Conservation (phyloP, 2,113 vertebrate species). For the Brienomyrus brachyistius region DNA sequence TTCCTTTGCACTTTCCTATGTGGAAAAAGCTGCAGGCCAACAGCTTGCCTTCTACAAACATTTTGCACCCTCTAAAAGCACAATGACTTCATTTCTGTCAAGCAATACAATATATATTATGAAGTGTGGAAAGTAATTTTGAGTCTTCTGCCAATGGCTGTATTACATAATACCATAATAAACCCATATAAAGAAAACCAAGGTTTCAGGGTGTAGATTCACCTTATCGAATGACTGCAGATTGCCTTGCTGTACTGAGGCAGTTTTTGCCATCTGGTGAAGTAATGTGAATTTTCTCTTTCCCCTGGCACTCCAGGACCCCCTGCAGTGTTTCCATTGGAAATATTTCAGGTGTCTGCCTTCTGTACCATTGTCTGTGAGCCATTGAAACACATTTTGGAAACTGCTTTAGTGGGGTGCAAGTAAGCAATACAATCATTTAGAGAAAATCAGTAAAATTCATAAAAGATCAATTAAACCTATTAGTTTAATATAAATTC, state of each 20-base stretch:
- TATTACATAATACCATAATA: slow-evolving; percentile 17
- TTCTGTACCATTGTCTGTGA: slow-evolving; percentile 43
- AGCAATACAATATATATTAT: slow-evolving; percentile 15
- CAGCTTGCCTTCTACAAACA: slow-evolving; percentile 6
- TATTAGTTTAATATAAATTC: neutral
- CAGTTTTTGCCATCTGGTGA: slow-evolving; percentile 54
- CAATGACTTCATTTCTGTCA: slow-evolving; percentile 15
- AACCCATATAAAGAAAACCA: slow-evolving; percentile 36
- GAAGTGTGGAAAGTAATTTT: slow-evolving; percentile 15
- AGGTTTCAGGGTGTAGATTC: slow-evolving; percentile 37
- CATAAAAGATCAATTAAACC: neutral
- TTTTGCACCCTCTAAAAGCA: neutral
- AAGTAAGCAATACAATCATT: neutral
- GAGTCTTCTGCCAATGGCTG: slow-evolving; percentile 12
- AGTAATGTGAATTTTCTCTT: slow-evolving; percentile 45
- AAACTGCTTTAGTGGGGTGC: neutral
- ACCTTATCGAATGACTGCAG: slow-evolving; percentile 53
- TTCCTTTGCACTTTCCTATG: slow-evolving; percentile 13
- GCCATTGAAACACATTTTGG: slow-evolving; percentile 21
- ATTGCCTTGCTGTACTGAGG: slow-evolving; percentile 52
- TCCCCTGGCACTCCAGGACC: slow-evolving; percentile 25
- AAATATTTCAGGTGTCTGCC: slow-evolving; percentile 39
- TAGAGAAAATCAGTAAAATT: neutral
- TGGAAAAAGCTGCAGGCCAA: neutral
- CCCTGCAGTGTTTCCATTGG: slow-evolving; percentile 32